Evolutionary conservation across 2,113 vertebrate genomes (phyloP), one percentile per base, ranked within the genome.

Genomic region (Megaptera novaeangliae): DNA sequence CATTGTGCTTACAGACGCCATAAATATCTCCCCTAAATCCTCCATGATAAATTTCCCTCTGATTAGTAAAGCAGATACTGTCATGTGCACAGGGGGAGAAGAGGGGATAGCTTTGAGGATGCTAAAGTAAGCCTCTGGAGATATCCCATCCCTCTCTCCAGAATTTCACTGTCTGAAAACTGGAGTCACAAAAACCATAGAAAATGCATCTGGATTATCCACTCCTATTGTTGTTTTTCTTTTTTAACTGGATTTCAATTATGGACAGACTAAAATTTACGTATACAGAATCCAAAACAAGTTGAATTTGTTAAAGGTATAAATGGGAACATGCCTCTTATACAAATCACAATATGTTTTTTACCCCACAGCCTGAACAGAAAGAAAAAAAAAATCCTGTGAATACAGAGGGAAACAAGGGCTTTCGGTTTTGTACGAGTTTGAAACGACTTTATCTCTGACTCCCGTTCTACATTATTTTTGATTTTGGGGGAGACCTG

Each of bases 21-120:
- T 97, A 98, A 99, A 99, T 97, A 98, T 97, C 96, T 46, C 90
- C 97, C 98, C 95, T 97, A 98, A 98, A 98, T 98, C 97, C 98
- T 98, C 46, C 87, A 31, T 98, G 98, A 99, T 98, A 98, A 98
- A 98, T 98, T 98, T 98, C 88, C 85, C 97, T 98, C 97, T 99
- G 98, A 99, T 99, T 99, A 98, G 97, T 98, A 99, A 99, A 99
- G 98, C 99, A 99, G 99, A 99, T 98, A 98, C 91, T 96, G 87
- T 98, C 96, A 96, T 94, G 91, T 96, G 96, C 96, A 96, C 13
- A 98, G 74, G 0, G 97, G 97, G 98, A 98, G 96, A 91, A 98
- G 98, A 98, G 94, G 98, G 96, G 46, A 57, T 21, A 77, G 92
- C 98, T 98, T 97, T 99, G 98, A 99, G 99, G 99, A 99, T 96